Base-by-base conservation (phyloP, 2,797 vertebrate species). In the Cossypha dichroa region DNA sequence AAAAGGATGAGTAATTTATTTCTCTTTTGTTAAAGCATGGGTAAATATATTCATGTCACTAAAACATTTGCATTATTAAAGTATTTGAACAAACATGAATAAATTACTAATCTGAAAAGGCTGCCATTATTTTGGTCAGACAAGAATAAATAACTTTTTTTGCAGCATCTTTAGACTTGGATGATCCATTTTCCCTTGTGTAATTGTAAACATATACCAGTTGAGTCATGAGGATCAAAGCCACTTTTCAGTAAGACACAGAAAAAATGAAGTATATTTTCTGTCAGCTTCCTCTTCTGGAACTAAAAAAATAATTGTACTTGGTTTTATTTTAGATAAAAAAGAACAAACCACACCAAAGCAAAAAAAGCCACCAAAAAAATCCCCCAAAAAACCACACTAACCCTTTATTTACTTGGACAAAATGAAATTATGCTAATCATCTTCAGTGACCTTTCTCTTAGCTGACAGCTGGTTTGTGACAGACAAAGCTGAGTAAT, bases 51-150 rank as follows among this genome's bases (percentile, higher is more conserved):
- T 83, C 77, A 74, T 70, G 60, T 38, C 66, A 78, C 22, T 81
- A 78, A 95, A 93, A 75, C 31, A 72, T 75, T 75, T 94, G n/a
- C 52, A 75, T 84, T 84, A 90, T 68, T 90, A 91, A 93, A 94
- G 34, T 17, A 60, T 68, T 91, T 75, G 54, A 94, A 81, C 81
- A 26, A 94, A 90, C 25, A 48, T 18, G 38, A 80, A 88, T 68
- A 85, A 93, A 91, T 78, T 81, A 23, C 31, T 88, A 52, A 66
- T 59, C 66, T 93, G 54, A 75, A 91, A 92, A 93, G 20, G 7
- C 23, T 91, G 28, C 72, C 84, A 90, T 78, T 70, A 85, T 80
- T 94, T 93, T 90, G 6, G 13, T 60, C 46, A 84, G 58, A 54
- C 40, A 62, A 66, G 54, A 88, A 91, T 73, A 92, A 91, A 74